Evolutionary conservation across 2,113 vertebrate species (phyloP), one percentile per base, ranked within the genome.

Genomic region (Neoarius graeffei): DNA sequence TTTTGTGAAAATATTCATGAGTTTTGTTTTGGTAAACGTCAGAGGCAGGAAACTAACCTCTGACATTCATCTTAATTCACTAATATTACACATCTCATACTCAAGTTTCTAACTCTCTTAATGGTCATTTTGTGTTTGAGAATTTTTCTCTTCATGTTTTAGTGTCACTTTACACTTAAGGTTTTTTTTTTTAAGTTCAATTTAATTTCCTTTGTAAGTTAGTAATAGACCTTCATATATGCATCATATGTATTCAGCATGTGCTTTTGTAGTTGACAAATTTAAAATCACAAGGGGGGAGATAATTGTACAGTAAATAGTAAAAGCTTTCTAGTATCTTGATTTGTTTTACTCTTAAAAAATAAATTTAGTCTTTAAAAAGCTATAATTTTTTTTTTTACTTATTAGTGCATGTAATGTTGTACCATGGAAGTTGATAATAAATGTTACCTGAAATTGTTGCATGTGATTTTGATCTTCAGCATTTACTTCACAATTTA

Each of bases 191-290:
- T 52, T 14, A 5, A 35, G 17, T 81, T 60, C 25, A 27, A 5
- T 81, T 59, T 23, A 20, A 56, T 81, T 81, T 81, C 20, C 20
- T 81, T 81, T 20, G 14, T 56, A 59, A 57, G 54, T 56, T 81
- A 81, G 54, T 7, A 81, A 59, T 81, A 25, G 42, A n/a, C 23
- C 52, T 77, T 77, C 9, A 4, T 80, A 27, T 80, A 57, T n/a
- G n/a, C 54, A 57, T 57, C 15, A 35, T 60, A 42, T 81, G 56
- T 81, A 81, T 81, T 81, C 57, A 81, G 79, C 79, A 81, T 81
- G 79, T 59, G 60, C 27, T 60, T 59, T 81, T 60, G 27, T 81
- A 81, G 79, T 35, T 57, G 27, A 80, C n/a, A 57, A 80, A 3
- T 48, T 52, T 5, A 77, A 54, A 14, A 74, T 74, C 42, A 20